Percentiles rank a stretch among this genome's conserved stretches.
Evolutionary conservation across 2,888 invertebrate species (phyloP).

Genomic region (Pyralis farinalis): DNA sequence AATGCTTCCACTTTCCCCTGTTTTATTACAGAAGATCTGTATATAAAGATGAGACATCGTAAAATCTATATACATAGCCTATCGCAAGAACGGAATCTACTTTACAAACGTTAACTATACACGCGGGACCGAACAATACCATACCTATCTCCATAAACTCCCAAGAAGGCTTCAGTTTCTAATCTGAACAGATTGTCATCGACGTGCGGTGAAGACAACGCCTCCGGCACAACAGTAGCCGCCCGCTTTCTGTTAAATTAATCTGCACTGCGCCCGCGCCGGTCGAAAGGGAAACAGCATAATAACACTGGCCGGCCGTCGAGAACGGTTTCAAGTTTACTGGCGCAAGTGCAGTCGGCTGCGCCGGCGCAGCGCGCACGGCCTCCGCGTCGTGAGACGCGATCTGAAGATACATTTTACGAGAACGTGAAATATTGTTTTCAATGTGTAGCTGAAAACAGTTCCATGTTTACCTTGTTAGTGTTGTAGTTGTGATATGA

Average conservation of each 20-base stretch:
- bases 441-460: too few relatives aligned
- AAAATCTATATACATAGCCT: too few relatives aligned
- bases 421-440: too few relatives aligned
- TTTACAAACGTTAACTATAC: too few relatives aligned
- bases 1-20: too few relatives aligned
- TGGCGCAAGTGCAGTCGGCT: slow-evolving; percentile 54
- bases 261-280: slow-evolving; percentile 2
- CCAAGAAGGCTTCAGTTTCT: background rate
- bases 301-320: slow-evolving; percentile 30
- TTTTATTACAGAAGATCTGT: too few relatives aligned
- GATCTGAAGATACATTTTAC: background rate
- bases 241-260: background rate
- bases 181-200: background rate
- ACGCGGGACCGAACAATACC: too few relatives aligned
- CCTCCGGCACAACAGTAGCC: background rate
- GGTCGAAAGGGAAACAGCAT: slow-evolving; percentile 56
- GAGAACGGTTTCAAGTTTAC: slow-evolving; percentile 66
- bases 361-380: slow-evolving; percentile 34
- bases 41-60: too few relatives aligned
- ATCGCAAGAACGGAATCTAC: too few relatives aligned
- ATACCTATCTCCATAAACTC: too few relatives aligned
- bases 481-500: too few relatives aligned
- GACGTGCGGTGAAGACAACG: background rate
- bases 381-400: background rate
- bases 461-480: too few relatives aligned